Conservation (phyloP, 1,140 invertebrate genomes). For the Ceratina australensis region DNA sequence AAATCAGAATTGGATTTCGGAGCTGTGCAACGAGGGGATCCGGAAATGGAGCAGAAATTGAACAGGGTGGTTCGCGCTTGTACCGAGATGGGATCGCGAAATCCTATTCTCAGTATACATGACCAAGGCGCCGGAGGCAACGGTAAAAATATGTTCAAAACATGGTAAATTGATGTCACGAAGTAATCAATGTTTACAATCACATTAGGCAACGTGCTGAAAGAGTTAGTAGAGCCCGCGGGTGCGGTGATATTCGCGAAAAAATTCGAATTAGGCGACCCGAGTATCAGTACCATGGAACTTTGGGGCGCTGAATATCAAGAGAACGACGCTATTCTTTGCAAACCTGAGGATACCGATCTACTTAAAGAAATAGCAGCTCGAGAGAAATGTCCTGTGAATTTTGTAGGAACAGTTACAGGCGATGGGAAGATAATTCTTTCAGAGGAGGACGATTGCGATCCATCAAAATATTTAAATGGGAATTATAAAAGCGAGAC, state of each 20-base stretch:
- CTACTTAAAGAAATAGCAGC: slow-evolving; percentile 87
- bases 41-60: slow-evolving; percentile 99
- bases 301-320: slow-evolving; percentile 99
- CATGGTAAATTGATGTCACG: background rate
- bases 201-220: slow-evolving; percentile 92
- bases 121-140: slow-evolving; percentile 99
- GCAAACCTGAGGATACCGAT: slow-evolving; percentile 83
- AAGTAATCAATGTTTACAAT: slow-evolving; percentile 7
- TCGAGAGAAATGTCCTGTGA: slow-evolving; percentile 95
- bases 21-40: slow-evolving; percentile 98
- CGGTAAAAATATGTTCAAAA: slow-evolving; percentile 79
- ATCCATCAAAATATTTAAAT: slow-evolving; percentile 72
- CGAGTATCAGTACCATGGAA: slow-evolving; percentile 94
- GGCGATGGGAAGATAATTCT: slow-evolving; percentile 91
- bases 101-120: slow-evolving; percentile 96
- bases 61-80: slow-evolving; percentile 96
- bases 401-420: slow-evolving; percentile 95
- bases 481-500: slow-evolving; percentile 48
- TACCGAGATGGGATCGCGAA: slow-evolving; percentile 88
- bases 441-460: slow-evolving; percentile 81
- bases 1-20: slow-evolving; percentile 94
- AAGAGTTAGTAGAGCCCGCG: slow-evolving; percentile 96
- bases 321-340: slow-evolving; percentile 95
- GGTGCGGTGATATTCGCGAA: slow-evolving; percentile 95
- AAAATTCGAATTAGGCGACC: slow-evolving; percentile 95